Conservation (phyloP, 92 coral and sea anemone genomes). For the Phymanthus crucifer region DNA sequence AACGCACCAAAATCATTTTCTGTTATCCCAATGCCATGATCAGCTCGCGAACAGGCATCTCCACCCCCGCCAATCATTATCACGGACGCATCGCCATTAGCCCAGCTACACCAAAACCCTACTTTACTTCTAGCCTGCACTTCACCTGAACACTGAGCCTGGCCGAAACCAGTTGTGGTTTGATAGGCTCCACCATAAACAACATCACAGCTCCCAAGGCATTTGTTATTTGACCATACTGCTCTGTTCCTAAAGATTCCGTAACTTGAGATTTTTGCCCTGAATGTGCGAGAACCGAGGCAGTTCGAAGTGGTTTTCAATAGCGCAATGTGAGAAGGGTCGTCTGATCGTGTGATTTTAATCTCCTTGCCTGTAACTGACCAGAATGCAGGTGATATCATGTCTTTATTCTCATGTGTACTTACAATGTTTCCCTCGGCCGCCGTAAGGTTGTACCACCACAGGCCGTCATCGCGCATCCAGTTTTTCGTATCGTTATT, state of each 20-base stretch:
- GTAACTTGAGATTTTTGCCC: conserved; percentile 39
- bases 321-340: not conserved
- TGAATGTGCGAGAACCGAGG: conserved; percentile 33
- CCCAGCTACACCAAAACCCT: conserved; percentile 45
- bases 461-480: conserved; percentile 24
- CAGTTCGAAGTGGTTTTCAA: too few relatives aligned
- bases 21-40: conserved; percentile 50
- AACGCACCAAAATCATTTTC: conserved; percentile 7
- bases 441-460: conserved; percentile 29
- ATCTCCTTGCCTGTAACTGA: conserved; percentile 21
- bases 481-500: conserved; percentile 25
- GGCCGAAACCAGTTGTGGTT: conserved; percentile 37
- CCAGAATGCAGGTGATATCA: conserved; percentile 54
- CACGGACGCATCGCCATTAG: conserved; percentile 33
- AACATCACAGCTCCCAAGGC: conserved; percentile 44
- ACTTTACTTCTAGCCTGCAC: conserved; percentile 29
- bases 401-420: conserved; percentile 28
- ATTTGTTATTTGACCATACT: conserved; percentile 33
- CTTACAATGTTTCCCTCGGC: conserved; percentile 3
- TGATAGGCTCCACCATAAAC: conserved; percentile 37
- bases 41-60: conserved; percentile 31
- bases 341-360: conserved; percentile 53
- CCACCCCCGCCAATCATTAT: conserved; percentile 59
- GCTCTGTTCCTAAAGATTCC: conserved; percentile 32
- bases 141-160: conserved; percentile 25